A percentile compares a stretch with the other conserved stretches of the same genome.
These are phyloP conservation scores for Hippocampus mohnikei DNA, from an alignment of 2,113 vertebrate genomes.

Conservation along the genomic window DNA sequence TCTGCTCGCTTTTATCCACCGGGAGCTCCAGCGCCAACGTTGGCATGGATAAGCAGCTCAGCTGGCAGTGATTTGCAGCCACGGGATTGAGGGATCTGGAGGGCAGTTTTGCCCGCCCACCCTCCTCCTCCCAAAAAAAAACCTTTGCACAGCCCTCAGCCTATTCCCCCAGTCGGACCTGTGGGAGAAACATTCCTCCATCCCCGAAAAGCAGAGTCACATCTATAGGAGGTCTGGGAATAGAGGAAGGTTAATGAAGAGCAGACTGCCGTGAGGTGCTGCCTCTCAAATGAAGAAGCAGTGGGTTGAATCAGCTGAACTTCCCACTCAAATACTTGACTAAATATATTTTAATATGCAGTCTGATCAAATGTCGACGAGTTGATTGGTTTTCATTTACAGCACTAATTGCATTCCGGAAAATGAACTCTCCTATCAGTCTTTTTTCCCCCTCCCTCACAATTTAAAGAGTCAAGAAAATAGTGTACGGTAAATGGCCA, in stretches of 20 bases:
- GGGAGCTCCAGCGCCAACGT: slow-evolving; percentile 37
- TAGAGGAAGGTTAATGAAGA: slow-evolving; percentile 69
- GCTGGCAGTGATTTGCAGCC: slow-evolving; percentile 68
- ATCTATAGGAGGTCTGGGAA: slow-evolving; percentile 69
- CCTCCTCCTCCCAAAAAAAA: slow-evolving; percentile 41
- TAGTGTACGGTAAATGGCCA: neutral
- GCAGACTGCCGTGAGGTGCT: slow-evolving; percentile 53
- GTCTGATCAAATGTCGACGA: neutral
- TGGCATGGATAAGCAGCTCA: slow-evolving; percentile 52
- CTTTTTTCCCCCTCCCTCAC: no score
- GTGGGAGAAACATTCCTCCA: slow-evolving; percentile 66
- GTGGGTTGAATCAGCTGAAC: slow-evolving; percentile 9
- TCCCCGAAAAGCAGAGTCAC: slow-evolving; percentile 71
- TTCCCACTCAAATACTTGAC: slow-evolving; percentile 8
- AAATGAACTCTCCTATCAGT: neutral
- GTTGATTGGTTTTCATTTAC: neutral
- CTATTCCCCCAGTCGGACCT: slow-evolving; percentile 61
- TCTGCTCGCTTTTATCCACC: slow-evolving; percentile 34
- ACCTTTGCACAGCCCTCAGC: slow-evolving; percentile 58
- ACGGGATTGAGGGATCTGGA: slow-evolving; percentile 39
- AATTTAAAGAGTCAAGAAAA: neutral
- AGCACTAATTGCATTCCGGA: neutral
- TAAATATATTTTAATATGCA: neutral
- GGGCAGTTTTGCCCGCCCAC: slow-evolving; percentile 20
- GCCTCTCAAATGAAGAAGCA: slow-evolving; percentile 18